phyloP scores from a whole-genome alignment of 2,797 vertebrate species.

The Dromococcyx pavoninus region DNA sequence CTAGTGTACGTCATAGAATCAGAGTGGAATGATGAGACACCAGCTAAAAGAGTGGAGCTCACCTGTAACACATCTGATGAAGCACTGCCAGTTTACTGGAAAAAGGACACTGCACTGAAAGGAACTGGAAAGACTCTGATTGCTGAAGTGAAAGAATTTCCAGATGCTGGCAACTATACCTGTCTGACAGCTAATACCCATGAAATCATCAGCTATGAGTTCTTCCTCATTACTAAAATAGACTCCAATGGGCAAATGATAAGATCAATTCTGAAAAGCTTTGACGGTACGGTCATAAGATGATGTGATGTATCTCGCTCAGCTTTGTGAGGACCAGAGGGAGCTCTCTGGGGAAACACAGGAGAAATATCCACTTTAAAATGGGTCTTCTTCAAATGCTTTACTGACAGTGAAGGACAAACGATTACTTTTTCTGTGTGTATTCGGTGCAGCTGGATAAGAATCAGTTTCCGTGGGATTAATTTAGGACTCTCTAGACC shows the following conservation, averaged over 20 bases:
- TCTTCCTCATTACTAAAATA: constrained; percentile 70
- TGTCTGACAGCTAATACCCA: constrained; percentile 54
- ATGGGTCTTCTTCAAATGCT: neutral
- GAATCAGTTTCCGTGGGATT: neutral
- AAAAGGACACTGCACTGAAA: neutral
- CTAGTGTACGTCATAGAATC: constrained; percentile 74
- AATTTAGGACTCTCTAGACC: neutral
- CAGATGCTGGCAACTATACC: constrained; percentile 72
- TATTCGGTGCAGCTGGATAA: neutral
- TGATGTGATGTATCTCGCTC: neutral
- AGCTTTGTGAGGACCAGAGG: neutral
- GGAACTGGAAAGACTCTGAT: constrained; percentile 63
- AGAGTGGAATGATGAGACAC: constrained; percentile 55
- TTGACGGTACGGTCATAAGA: neutral
- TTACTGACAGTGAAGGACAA: neutral
- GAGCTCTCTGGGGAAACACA: neutral
- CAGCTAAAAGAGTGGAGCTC: constrained; percentile 61
- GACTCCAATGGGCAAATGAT: constrained; percentile 36
- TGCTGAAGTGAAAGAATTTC: constrained; percentile 64
- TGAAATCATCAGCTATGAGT: constrained; percentile 9
- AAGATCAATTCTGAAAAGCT: constrained; percentile 43
- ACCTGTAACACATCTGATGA: constrained; percentile 59
- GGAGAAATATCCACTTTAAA: neutral
- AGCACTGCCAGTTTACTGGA: constrained; percentile 65
- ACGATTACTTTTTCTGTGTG: neutral